Conservation (phyloP, 2,888 invertebrate species). For the Polydrusus cervinus region DNA sequence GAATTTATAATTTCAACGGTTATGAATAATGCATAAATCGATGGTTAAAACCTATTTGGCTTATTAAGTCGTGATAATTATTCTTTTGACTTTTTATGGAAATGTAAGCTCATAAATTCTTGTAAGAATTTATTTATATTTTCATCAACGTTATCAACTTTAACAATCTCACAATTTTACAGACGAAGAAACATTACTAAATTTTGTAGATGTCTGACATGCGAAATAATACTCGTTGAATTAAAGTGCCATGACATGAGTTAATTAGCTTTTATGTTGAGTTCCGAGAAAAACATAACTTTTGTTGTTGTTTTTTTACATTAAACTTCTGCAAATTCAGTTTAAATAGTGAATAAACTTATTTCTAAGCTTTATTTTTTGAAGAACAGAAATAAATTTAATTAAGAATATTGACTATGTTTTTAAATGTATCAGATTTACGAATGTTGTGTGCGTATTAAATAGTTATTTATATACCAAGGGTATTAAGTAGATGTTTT, state of each 20-base stretch:
- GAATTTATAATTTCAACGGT: slow-evolving; percentile 3
- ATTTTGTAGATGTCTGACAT: slow-evolving; percentile 32
- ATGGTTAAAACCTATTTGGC: slow-evolving; percentile 20
- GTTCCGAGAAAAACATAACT: slow-evolving; percentile 20
- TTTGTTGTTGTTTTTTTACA: slow-evolving; percentile 11
- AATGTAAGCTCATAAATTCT: slow-evolving; percentile 21
- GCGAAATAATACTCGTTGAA: slow-evolving; percentile 30
- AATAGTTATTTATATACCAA: too few species aligned
- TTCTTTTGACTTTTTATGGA: slow-evolving; percentile 17
- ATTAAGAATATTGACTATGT: too few species aligned
- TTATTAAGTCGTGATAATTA: slow-evolving; percentile 24
- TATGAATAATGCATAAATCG: slow-evolving; percentile 22
- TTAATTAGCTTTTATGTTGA: slow-evolving; percentile 22
- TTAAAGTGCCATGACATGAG: slow-evolving; percentile 31
- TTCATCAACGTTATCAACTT: slow-evolving; percentile 30
- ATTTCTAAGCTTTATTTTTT: too few species aligned
- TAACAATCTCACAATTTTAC: slow-evolving; percentile 35
- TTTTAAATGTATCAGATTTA: too few species aligned
- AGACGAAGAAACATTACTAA: slow-evolving; percentile 31
- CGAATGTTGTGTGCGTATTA: too few species aligned
- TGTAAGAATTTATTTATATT: slow-evolving; percentile 25
- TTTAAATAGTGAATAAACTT: not conserved
- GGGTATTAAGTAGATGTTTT: too few species aligned
- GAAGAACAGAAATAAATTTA: too few species aligned
- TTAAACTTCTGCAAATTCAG: not conserved